phyloP scores from a whole-genome alignment of 2,888 invertebrate species.

The Sminthurides aquaticus region DNA sequence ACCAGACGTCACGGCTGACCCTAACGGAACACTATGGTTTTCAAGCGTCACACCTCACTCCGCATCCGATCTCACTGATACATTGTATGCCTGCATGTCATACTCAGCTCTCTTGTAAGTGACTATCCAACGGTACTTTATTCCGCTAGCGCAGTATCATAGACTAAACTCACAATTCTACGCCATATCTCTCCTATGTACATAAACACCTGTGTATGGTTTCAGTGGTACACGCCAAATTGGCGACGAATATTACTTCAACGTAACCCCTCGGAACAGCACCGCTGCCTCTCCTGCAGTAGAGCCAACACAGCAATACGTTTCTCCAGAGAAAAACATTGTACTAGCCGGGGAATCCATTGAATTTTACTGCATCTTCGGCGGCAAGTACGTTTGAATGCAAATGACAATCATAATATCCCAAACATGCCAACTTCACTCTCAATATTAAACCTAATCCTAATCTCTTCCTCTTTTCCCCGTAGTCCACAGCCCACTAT shows the following conservation, averaged over 20 bases:
- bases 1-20: constrained; percentile 88
- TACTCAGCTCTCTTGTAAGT: constrained; percentile 66
- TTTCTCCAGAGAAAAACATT: constrained; percentile 76
- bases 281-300: too few relatives aligned
- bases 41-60: constrained; percentile 94
- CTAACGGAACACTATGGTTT: constrained; percentile 95
- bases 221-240: too few relatives aligned
- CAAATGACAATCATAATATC: background rate
- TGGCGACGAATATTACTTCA: too few relatives aligned
- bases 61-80: constrained; percentile 58
- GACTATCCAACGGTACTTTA: too few relatives aligned
- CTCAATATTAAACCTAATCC: background rate
- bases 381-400: constrained; percentile 82
- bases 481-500: constrained; percentile 63
- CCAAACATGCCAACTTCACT: too few relatives aligned
- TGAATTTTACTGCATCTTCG: constrained; percentile 88
- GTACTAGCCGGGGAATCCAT: constrained; percentile 74
- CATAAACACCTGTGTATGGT: too few relatives aligned
- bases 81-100: constrained; percentile 85
- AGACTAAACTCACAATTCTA: too few relatives aligned
- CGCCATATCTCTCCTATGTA: background rate
- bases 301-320: constrained; percentile 72
- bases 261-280: too few relatives aligned
- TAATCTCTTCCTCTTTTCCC: background rate
- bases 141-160: too few relatives aligned